phyloP scores from a whole-genome alignment of 1,140 invertebrate genomes.

The Drosophila mojavensis region DNA sequence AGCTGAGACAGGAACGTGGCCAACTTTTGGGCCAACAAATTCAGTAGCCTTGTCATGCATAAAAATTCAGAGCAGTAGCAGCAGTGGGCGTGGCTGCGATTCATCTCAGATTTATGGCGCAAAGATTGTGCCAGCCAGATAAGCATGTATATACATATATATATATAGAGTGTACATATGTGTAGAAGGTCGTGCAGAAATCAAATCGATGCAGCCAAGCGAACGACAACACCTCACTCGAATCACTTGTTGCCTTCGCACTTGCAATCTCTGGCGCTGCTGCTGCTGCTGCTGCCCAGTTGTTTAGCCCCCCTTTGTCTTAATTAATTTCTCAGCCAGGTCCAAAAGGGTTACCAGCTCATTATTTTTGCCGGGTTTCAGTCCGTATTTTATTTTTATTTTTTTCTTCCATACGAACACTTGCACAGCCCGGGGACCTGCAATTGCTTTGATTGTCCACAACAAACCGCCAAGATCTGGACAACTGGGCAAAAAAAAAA shows the following conservation, averaged over 20 bases:
- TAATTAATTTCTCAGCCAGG: slow-evolving; percentile 72
- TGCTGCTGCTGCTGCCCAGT: slow-evolving; percentile 1
- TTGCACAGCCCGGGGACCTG: slow-evolving; percentile 60
- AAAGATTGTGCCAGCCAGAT: slow-evolving; percentile 48
- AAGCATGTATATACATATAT: neutral
- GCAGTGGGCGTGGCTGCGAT: slow-evolving; percentile 45
- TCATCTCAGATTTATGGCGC: slow-evolving; percentile 66
- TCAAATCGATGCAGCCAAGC: slow-evolving; percentile 67
- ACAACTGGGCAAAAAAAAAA: slow-evolving; percentile 24
- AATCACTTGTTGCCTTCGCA: slow-evolving; percentile 46
- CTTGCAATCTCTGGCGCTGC: slow-evolving; percentile 17
- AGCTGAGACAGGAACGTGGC: neutral
- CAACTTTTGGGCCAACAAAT: slow-evolving; percentile 56
- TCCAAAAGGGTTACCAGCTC: slow-evolving; percentile 74
- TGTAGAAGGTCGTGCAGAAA: slow-evolving; percentile 67
- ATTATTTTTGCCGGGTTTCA: slow-evolving; percentile 63
- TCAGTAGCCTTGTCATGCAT: slow-evolving; percentile 71
- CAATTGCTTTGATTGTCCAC: slow-evolving; percentile 79
- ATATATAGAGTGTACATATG: neutral
- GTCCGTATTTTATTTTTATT: slow-evolving; percentile 12
- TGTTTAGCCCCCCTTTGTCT: slow-evolving; percentile 58
- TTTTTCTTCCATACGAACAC: slow-evolving; percentile 48
- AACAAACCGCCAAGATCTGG: slow-evolving; percentile 59
- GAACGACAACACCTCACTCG: slow-evolving; percentile 58
- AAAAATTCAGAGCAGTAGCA: slow-evolving; percentile 70